A percentile compares a stretch with the other conserved stretches of the same genome.
These are phyloP conservation scores for Calonectris borealis DNA, from an alignment of 2,113 vertebrate genomes.

Conservation along the genomic window DNA sequence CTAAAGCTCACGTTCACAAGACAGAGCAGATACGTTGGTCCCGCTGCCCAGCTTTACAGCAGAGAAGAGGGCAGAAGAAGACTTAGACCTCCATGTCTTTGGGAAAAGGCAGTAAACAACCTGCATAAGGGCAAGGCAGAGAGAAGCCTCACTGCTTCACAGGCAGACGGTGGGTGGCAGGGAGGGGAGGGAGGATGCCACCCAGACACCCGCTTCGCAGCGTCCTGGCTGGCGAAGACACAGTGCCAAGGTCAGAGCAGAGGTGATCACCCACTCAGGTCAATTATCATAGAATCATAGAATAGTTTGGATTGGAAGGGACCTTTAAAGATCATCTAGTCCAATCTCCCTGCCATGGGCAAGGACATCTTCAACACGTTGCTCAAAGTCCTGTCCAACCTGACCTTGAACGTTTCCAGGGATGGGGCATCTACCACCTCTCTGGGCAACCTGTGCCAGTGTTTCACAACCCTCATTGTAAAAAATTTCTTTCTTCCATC, in stretches of 20 bases:
- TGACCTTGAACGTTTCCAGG: no score
- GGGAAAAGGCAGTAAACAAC: background rate
- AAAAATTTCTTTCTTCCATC: no score
- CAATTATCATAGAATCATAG: background rate
- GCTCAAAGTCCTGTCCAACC: no score
- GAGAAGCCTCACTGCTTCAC: background rate
- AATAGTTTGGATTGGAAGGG: no score
- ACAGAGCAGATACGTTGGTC: rapidly evolving
- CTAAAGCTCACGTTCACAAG: background rate
- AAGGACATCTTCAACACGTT: no score
- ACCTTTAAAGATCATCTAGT: no score
- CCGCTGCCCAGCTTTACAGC: background rate
- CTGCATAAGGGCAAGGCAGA: background rate
- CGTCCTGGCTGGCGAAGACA: background rate
- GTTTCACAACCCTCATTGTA: no score
- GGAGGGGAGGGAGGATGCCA: background rate
- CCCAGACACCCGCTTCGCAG: background rate
- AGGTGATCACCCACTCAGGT: background rate
- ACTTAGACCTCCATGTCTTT: background rate
- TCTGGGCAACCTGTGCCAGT: no score
- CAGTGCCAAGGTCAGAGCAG: background rate
- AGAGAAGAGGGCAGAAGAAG: background rate
- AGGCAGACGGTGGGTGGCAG: background rate
- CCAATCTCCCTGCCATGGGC: no score
- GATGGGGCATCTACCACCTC: no score